Base-by-base conservation (phyloP, 2,113 vertebrate genomes). In the Cranoglanis bouderius region DNA sequence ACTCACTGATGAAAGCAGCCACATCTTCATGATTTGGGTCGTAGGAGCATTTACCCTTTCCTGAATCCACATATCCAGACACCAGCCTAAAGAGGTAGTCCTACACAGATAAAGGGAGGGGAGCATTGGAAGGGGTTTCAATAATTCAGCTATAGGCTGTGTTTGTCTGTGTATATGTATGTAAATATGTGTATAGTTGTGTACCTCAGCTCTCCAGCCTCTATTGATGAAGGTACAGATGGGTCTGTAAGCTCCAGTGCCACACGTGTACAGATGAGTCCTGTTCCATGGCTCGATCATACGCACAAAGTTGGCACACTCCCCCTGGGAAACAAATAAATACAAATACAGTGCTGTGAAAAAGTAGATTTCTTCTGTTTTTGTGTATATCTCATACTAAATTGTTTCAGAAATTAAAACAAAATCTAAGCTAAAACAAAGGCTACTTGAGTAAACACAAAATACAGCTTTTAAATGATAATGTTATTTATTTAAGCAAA, bases 151-250 rank as follows among this genome's bases (percentile, higher is more conserved):
- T 85, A n/a, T 2, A 65, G 19, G 51, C 24, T 65, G 5, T 75
- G 59, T 70, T 38, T 87, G 70, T 82, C 7, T 49, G 32, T 78
- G 35, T 32, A 29, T 78, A n/a, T 57, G 24, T 57, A 35, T n/a
- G 38, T 88, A 14, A 46, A 32, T 18, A 21, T 85, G 40, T 51
- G 29, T 46, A 55, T 89, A 2, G 13, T 51, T 2, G 77, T 74
- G 94, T 92, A 97, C 96, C 94, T 97, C 96, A n/a, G 96, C 96
- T 92, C 93, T 96, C 96, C 96, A 97, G 89, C 96, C 96, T 85
- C 96, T 87, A 93, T 96, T 96, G 92, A 97, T 94, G 89, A 96
- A 96, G 16, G 95, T 96, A 88, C 96, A 97, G 91, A 96, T 95
- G 49, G 96, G 96, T 40, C 94, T 95, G 93, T 96, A 97, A 49